Conservation (phyloP, 2,888 invertebrate species). For the Panzeria rudis region DNA sequence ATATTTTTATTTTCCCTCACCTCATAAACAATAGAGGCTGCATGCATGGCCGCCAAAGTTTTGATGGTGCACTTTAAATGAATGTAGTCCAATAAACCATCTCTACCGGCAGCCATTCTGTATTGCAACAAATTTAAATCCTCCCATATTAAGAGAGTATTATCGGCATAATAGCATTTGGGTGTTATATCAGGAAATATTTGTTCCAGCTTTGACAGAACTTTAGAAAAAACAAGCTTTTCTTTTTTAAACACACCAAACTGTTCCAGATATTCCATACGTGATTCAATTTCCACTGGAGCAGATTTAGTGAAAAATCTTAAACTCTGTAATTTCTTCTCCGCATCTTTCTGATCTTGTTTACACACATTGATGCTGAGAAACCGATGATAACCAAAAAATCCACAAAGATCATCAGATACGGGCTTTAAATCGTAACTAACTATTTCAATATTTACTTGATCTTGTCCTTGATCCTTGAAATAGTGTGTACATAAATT, state of each 20-base stretch:
- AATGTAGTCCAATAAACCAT: conserved; percentile 80
- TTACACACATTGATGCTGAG: conserved; percentile 76
- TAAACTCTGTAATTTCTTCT: conserved; percentile 68
- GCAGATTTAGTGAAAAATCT: conserved; percentile 86
- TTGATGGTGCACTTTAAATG: conserved; percentile 83
- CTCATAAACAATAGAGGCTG: conserved; percentile 83
- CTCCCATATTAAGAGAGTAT: conserved; percentile 83
- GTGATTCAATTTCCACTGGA: conserved; percentile 84
- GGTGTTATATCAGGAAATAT: background rate
- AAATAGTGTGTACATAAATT: conserved; percentile 63
- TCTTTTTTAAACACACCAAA: conserved; percentile 85
- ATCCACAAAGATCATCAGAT: conserved; percentile 79
- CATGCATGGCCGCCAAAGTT: conserved; percentile 83
- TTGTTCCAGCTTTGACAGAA: conserved; percentile 82
- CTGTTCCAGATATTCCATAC: conserved; percentile 84
- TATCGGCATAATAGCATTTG: conserved; percentile 78
- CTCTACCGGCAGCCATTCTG: conserved; percentile 77
- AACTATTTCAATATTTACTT: conserved; percentile 72
- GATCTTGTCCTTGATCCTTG: conserved; percentile 2
- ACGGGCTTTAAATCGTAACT: conserved; percentile 76
- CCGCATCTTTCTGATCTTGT: conserved; percentile 42
- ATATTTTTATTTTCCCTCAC: conserved; percentile 74
- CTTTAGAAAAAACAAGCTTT: conserved; percentile 82
- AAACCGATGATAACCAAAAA: conserved; percentile 80
- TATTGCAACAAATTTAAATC: conserved; percentile 81